Evolutionary conservation across 2,888 invertebrate species (phyloP).

Genomic region (Amphipoea lucens): DNA sequence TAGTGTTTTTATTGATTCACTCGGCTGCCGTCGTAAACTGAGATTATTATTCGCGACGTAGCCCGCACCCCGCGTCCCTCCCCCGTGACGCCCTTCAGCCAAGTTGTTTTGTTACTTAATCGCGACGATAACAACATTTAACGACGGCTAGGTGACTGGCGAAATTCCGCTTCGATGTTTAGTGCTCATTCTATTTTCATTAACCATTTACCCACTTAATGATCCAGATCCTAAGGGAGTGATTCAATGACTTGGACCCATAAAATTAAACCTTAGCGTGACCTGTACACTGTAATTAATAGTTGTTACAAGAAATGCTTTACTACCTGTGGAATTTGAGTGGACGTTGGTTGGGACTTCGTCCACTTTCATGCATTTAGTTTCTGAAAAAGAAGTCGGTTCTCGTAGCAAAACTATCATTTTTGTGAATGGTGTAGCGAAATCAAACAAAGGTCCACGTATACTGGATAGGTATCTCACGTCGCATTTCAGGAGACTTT

Average conservation of each 20-base stretch:
- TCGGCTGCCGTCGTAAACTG: conserved; percentile 90
- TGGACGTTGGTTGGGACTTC: neutral
- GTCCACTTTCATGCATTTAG: neutral
- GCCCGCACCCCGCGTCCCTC: conserved; percentile 73
- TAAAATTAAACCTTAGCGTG: conserved; percentile 89
- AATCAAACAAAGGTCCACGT: neutral
- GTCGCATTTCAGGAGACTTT: neutral
- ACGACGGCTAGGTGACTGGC: conserved; percentile 90
- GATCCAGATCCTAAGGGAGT: conserved; percentile 89
- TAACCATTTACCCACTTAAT: conserved; percentile 90
- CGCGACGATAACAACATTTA: conserved; percentile 90
- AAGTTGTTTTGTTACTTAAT: conserved; percentile 90
- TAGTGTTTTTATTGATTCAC: conserved; percentile 91
- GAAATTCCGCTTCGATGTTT: conserved; percentile 90
- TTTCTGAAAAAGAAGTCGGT: conserved; percentile 2
- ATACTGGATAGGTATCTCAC: neutral
- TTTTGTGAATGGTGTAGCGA: neutral
- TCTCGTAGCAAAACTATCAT: neutral
- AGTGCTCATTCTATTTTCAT: conserved; percentile 91
- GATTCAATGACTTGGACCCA: conserved; percentile 87
- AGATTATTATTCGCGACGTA: conserved; percentile 90
- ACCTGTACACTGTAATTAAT: conserved; percentile 82
- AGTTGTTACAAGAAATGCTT: conserved; percentile 71
- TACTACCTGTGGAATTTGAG: conserved; percentile 53
- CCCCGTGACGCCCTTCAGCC: conserved; percentile 78